These are phyloP conservation scores for Chouioia cunea DNA, from an alignment of 2,888 invertebrate genomes.

Conservation along the genomic window DNA sequence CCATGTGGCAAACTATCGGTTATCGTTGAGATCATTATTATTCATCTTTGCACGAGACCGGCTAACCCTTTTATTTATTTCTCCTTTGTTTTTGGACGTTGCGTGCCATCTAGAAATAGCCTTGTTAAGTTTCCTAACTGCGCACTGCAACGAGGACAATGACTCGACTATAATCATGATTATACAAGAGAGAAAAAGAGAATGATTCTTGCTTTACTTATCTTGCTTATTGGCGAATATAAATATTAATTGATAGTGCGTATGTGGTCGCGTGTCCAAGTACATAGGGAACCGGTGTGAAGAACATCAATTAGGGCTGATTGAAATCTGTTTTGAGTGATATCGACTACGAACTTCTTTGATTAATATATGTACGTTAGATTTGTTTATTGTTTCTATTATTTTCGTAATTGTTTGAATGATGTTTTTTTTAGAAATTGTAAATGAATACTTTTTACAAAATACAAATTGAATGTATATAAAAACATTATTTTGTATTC, in stretches of 20 bases:
- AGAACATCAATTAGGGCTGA: too few species aligned
- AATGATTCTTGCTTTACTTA: slow-evolving; percentile 11
- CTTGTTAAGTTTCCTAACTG: slow-evolving; percentile 47
- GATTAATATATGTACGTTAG: too few species aligned
- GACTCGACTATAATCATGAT: slow-evolving; percentile 39
- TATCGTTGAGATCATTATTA: slow-evolving; percentile 60
- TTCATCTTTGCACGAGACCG: slow-evolving; percentile 62
- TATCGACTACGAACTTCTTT: too few species aligned
- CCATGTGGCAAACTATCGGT: slow-evolving; percentile 23
- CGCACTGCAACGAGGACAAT: slow-evolving; percentile 17
- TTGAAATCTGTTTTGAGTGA: too few species aligned
- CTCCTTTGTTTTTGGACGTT: slow-evolving; percentile 10
- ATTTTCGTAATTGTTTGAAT: too few species aligned
- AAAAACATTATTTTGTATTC: too few species aligned
- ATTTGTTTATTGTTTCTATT: too few species aligned
- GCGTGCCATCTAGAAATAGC: slow-evolving; percentile 43
- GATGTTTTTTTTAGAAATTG: too few species aligned
- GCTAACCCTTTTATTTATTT: slow-evolving; percentile 22
- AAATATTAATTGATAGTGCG: slow-evolving; percentile 39
- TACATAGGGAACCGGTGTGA: too few species aligned
- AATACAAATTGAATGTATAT: too few species aligned
- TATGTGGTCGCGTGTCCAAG: not conserved
- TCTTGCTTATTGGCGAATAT: slow-evolving; percentile 12
- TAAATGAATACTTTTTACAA: too few species aligned
- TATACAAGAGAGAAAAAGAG: slow-evolving; percentile 7